These are phyloP conservation scores for Aspiorhynchus laticeps DNA, from an alignment of 2,113 vertebrate species.

Conservation along the genomic window DNA sequence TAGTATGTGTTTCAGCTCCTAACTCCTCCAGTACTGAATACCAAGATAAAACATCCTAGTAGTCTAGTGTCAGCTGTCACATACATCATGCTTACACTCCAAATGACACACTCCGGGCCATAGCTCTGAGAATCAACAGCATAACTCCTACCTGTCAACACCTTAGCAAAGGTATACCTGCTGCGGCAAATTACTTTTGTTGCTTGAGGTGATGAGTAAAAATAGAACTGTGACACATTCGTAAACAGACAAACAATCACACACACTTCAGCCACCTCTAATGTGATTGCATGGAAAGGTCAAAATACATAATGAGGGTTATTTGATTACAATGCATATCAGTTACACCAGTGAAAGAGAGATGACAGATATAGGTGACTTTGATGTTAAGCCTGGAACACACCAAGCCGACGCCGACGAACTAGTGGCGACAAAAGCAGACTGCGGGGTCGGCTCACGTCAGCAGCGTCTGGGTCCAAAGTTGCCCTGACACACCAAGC, in stretches of 20 bases:
- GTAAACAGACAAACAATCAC: conserved; percentile 30
- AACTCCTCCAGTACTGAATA: background rate
- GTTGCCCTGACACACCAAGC: too few species aligned
- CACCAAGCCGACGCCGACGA: too few species aligned
- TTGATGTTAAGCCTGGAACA: background rate
- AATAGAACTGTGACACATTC: background rate
- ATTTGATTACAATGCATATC: background rate
- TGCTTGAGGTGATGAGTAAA: conserved; percentile 1
- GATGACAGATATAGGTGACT: background rate
- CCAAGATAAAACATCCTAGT: background rate
- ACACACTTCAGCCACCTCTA: conserved; percentile 35
- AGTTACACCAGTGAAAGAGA: background rate
- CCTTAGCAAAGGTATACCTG: conserved; percentile 9
- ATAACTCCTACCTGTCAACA: conserved; percentile 41
- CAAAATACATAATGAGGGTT: conserved; percentile 54
- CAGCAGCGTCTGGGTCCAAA: too few species aligned
- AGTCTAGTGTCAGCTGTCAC: conserved; percentile 4
- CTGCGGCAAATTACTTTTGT: conserved; percentile 33
- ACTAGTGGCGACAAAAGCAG: too few species aligned
- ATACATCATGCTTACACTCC: conserved; percentile 21
- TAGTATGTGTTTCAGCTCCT: background rate
- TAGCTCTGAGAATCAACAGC: conserved; percentile 14
- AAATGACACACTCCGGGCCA: background rate
- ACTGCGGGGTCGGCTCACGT: too few species aligned
- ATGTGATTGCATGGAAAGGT: conserved; percentile 45